phyloP scores from a whole-genome alignment of 92 coral and sea anemone species.

The Nematostella vectensis region DNA sequence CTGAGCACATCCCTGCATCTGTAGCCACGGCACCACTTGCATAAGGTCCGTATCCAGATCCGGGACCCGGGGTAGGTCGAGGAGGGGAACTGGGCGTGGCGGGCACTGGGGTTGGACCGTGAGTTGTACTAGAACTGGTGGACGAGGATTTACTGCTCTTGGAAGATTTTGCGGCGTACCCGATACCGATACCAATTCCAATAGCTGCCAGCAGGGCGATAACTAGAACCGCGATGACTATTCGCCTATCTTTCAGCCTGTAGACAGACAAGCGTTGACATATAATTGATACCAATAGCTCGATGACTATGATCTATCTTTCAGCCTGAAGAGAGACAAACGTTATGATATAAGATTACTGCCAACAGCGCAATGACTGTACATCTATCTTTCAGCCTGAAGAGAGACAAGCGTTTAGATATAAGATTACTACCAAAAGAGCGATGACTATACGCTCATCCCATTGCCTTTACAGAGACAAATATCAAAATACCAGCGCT shows the following conservation, averaged over 20 bases:
- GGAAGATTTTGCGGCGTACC: slow-evolving; percentile 11
- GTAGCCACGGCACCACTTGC: slow-evolving; percentile 49
- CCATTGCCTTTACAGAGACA: no score
- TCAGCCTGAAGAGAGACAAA: no score
- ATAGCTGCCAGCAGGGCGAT: slow-evolving; percentile 28
- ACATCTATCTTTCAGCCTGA: no score
- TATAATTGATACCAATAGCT: no score
- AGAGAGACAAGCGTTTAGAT: no score
- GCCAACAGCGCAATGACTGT: no score
- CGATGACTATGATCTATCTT: no score
- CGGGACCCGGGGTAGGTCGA: slow-evolving; percentile 17
- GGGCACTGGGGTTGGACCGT: neutral
- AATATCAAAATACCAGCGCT: no score
- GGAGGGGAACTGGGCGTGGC: slow-evolving; percentile 1
- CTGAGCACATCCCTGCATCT: slow-evolving; percentile 58
- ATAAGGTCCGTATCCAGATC: slow-evolving; percentile 36
- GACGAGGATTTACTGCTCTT: neutral
- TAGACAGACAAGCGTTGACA: no score
- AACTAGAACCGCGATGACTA: slow-evolving; percentile 29
- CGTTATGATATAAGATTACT: no score
- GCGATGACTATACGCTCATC: no score
- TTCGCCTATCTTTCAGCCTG: slow-evolving; percentile 29
- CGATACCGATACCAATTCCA: slow-evolving; percentile 38
- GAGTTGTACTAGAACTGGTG: neutral
- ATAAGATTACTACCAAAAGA: no score